Evolutionary conservation across 2,797 vertebrate genomes (phyloP).

Genomic region (Anomalospiza imberbis): DNA sequence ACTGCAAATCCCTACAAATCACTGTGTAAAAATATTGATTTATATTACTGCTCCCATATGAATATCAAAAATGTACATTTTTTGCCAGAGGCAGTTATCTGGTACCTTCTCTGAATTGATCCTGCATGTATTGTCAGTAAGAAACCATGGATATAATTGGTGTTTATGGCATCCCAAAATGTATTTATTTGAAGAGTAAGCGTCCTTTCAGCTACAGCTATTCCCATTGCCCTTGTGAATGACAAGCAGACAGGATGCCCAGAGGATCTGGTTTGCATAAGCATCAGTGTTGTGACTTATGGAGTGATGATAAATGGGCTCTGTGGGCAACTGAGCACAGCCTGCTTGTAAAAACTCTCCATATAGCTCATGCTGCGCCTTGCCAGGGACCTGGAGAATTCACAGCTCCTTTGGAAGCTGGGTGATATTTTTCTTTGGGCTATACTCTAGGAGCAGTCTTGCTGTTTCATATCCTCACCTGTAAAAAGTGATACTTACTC

Average conservation of each 20-base stretch:
- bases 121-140: background rate
- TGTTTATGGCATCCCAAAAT: background rate
- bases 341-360: background rate
- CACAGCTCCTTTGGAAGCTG: background rate
- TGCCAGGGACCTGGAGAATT: background rate
- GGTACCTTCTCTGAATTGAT: background rate
- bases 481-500: background rate
- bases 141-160: background rate
- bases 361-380: background rate
- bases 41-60: background rate
- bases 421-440: background rate
- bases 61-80: background rate
- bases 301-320: background rate
- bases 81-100: background rate
- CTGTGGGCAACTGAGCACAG: background rate
- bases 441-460: background rate
- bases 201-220: background rate
- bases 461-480: background rate
- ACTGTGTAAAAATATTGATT: background rate
- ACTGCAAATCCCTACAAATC: background rate
- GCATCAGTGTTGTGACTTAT: background rate
- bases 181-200: background rate
- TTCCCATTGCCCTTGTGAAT: background rate
- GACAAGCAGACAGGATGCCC: background rate
- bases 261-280: background rate